A percentile compares a stretch with the other conserved stretches of the same genome.
phyloP scores from a whole-genome alignment of 1,140 invertebrate species.

The Lordiphosa stackelbergi region DNA sequence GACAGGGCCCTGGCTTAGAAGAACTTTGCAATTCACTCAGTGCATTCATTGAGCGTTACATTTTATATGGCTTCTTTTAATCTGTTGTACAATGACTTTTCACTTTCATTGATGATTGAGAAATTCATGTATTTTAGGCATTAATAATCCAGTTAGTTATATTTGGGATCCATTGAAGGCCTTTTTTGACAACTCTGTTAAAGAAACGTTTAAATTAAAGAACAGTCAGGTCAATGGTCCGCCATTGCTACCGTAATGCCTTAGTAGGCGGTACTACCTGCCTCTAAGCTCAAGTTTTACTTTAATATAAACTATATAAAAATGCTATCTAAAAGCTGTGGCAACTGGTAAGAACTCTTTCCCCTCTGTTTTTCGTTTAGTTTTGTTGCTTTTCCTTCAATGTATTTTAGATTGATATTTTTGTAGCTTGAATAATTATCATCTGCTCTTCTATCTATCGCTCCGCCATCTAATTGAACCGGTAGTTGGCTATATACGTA shows the following conservation, averaged over 20 bases:
- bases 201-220: neutral
- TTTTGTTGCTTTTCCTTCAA: neutral
- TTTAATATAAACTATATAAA: neutral
- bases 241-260: constrained; percentile 74
- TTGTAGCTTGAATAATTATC: constrained; percentile 9
- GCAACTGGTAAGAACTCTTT: too few relatives aligned
- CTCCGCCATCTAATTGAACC: constrained; percentile 16
- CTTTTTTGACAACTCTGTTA: neutral
- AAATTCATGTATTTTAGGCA: too few relatives aligned
- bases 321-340: neutral
- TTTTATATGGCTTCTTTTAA: too few relatives aligned
- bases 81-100: too few relatives aligned
- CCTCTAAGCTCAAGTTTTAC: constrained; percentile 44
- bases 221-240: constrained; percentile 71
- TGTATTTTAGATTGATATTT: constrained; percentile 11
- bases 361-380: neutral
- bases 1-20: too few relatives aligned
- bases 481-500: constrained; percentile 34
- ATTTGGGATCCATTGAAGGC: neutral
- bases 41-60: too few relatives aligned
- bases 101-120: too few relatives aligned
- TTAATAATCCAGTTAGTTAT: too few relatives aligned
- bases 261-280: constrained; percentile 77
- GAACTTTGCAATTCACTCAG: too few relatives aligned
- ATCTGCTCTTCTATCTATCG: constrained; percentile 33